Conservation (phyloP, 1,140 invertebrate genomes). For the Pygmarrhopalites habei region DNA sequence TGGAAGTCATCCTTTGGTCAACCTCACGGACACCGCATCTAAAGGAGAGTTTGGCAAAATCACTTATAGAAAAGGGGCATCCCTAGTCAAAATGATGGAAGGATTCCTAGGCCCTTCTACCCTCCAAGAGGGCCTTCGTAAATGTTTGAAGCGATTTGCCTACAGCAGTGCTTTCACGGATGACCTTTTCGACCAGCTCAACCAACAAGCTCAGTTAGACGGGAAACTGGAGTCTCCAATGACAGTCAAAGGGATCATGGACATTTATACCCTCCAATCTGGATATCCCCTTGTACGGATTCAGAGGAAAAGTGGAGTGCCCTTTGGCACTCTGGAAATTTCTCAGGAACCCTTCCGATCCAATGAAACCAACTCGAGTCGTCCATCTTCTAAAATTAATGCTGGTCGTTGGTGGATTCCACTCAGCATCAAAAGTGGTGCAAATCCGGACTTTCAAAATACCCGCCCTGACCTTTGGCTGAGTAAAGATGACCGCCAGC, state of each 20-base stretch:
- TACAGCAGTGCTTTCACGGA: constrained; percentile 48
- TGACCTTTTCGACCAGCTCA: constrained; percentile 62
- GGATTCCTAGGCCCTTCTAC: constrained; percentile 60
- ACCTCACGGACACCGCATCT: not conserved
- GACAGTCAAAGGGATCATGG: constrained; percentile 68
- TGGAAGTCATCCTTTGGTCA: constrained; percentile 2
- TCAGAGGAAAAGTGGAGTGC: not conserved
- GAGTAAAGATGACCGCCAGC: not conserved
- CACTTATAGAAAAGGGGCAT: constrained; percentile 50
- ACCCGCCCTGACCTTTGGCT: constrained; percentile 11
- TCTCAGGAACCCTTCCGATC: constrained; percentile 6
- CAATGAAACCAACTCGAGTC: not conserved
- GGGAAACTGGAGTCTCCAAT: constrained; percentile 53
- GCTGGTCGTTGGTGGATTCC: constrained; percentile 9
- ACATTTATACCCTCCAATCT: constrained; percentile 78
- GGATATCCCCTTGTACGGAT: constrained; percentile 60
- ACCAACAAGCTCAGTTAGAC: constrained; percentile 45
- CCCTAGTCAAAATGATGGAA: constrained; percentile 72
- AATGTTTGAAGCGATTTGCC: constrained; percentile 48
- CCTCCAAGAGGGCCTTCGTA: constrained; percentile 59
- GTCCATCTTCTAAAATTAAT: not conserved
- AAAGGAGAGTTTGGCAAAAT: constrained; percentile 21
- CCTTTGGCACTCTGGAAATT: not conserved
- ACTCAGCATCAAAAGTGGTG: not conserved
- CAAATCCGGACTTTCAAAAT: not conserved